A percentile compares a stretch with the other conserved stretches of the same genome.
Conservation (phyloP, 2,113 vertebrate genomes). For the Alexandromys fortis region DNA sequence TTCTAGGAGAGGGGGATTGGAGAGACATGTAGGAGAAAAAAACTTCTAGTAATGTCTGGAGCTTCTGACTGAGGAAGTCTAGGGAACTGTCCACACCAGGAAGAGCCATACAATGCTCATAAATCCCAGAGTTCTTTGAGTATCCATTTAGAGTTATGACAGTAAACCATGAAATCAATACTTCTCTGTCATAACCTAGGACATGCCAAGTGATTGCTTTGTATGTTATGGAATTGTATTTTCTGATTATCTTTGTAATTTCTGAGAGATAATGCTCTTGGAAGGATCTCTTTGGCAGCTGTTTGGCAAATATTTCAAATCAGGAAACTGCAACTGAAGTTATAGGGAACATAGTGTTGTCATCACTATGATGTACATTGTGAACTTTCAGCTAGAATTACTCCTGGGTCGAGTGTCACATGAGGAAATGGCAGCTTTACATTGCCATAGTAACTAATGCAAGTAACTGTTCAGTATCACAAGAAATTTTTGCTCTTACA, state of each 20-base stretch:
- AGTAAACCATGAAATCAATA: slow-evolving; percentile 21
- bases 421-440: background rate
- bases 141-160: background rate
- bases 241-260: background rate
- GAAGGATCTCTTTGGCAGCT: slow-evolving; percentile 21
- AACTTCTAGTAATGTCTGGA: background rate
- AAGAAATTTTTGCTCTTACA: background rate
- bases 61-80: slow-evolving; percentile 5
- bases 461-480: background rate
- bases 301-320: slow-evolving; percentile 10
- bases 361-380: background rate
- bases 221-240: background rate
- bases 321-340: background rate
- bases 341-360: background rate
- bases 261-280: slow-evolving; percentile 1
- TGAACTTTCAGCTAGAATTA: background rate
- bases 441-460: background rate
- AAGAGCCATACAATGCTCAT: background rate
- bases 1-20: background rate
- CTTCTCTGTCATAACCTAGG: background rate
- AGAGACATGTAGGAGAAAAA: background rate
- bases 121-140: background rate
- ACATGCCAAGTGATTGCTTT: background rate
- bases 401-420: background rate
- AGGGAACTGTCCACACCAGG: background rate